Conservation (phyloP, 1,140 invertebrate genomes). For the Metopolophium dirhodum region DNA sequence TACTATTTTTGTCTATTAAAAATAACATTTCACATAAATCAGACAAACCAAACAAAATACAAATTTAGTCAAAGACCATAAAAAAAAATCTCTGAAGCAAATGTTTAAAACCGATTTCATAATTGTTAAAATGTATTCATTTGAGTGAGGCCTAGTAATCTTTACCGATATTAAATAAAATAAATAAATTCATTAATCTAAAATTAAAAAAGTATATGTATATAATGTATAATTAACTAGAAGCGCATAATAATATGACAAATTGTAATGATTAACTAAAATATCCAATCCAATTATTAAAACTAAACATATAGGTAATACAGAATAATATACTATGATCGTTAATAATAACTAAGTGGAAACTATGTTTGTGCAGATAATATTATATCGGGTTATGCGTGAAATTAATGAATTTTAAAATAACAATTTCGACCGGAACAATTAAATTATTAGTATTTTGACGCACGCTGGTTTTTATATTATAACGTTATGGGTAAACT, state of each 20-base stretch:
- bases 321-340: not conserved
- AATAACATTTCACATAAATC: not conserved
- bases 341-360: not conserved
- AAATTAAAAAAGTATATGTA: not conserved
- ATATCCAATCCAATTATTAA: not conserved
- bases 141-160: too few relatives aligned
- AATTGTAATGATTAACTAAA: not conserved
- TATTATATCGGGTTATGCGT: too few relatives aligned
- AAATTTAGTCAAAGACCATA: not conserved
- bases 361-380: not conserved
- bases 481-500: not conserved
- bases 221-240: too few relatives aligned
- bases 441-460: not conserved
- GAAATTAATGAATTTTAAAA: not conserved
- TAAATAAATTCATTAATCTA: too few relatives aligned
- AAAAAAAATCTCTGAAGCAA: not conserved
- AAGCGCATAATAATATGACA: not conserved
- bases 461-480: not conserved
- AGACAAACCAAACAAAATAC: not conserved
- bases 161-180: too few relatives aligned
- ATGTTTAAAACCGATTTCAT: not conserved
- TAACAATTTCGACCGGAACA: not conserved
- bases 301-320: not conserved
- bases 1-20: conserved; percentile 22
- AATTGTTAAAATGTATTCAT: not conserved